Percentiles rank a stretch among this genome's conserved stretches.
Evolutionary conservation across 1,140 invertebrate genomes (phyloP).

Genomic region (Macrocentrus cingulum): DNA sequence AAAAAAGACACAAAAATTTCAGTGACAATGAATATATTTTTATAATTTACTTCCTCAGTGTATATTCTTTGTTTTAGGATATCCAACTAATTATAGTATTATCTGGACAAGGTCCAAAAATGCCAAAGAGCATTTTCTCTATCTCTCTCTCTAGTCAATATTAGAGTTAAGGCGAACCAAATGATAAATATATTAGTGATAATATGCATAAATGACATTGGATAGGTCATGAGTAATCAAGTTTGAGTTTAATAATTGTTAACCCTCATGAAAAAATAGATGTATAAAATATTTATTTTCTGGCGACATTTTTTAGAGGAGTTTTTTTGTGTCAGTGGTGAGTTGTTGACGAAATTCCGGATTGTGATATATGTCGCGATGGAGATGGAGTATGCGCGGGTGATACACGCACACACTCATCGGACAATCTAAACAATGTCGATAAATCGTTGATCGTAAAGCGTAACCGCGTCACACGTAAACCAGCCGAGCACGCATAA

Average conservation of each 20-base stretch:
- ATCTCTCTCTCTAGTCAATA: conserved; percentile 60
- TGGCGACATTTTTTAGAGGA: no score
- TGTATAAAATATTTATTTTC: no score
- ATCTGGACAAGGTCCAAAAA: conserved; percentile 19
- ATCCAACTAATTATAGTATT: not conserved
- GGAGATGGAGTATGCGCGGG: not conserved
- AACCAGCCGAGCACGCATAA: conserved; percentile 59
- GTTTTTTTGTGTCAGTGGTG: no score
- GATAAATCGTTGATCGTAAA: conserved; percentile 59
- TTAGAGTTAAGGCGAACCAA: conserved; percentile 42
- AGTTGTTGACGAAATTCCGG: no score
- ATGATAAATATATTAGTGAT: conserved; percentile 35
- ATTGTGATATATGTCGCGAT: not conserved
- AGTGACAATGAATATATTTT: no score
- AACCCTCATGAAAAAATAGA: no score
- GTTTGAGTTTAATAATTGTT: no score
- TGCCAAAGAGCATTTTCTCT: conserved; percentile 37
- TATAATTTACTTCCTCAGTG: not conserved
- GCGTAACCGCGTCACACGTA: conserved; percentile 54
- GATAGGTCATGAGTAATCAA: no score
- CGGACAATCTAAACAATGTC: conserved; percentile 39
- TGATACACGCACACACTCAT: conserved; percentile 12
- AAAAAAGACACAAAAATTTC: no score
- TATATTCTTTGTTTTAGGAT: conserved; percentile 4
- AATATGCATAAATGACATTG: conserved; percentile 4